Percentiles rank a stretch among this genome's conserved stretches.
Evolutionary conservation across 1,140 invertebrate genomes (phyloP).

Genomic region (Gonatopus flavifemur): DNA sequence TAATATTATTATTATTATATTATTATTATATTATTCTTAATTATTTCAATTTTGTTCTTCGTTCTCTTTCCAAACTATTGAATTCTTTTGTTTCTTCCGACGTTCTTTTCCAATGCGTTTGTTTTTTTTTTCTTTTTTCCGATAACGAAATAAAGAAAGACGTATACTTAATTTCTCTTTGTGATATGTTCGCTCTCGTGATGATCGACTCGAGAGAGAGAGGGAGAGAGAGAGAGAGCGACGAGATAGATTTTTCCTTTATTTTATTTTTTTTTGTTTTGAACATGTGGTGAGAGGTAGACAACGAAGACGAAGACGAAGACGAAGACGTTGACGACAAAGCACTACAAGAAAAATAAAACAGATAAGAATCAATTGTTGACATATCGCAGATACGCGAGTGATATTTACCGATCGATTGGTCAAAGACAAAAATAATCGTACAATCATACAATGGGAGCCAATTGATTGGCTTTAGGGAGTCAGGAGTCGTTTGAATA

Average conservation of each 20-base stretch:
- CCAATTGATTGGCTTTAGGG: conserved; percentile 53
- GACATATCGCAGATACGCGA: too few relatives aligned
- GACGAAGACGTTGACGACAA: too few relatives aligned
- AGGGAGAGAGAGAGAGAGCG: neutral
- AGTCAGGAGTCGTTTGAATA: conserved; percentile 42
- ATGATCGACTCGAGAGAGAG: conserved; percentile 14
- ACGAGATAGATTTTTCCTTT: too few relatives aligned
- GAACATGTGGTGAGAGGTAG: conserved; percentile 10
- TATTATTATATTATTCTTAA: conserved; percentile 14
- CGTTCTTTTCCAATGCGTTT: conserved; percentile 14
- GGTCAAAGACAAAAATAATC: too few relatives aligned
- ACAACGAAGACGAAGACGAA: too few relatives aligned
- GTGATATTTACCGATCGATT: too few relatives aligned
- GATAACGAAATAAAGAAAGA: conserved; percentile 17
- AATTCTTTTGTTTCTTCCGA: too few relatives aligned
- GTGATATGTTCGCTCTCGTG: conserved; percentile 34
- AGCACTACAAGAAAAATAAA: too few relatives aligned
- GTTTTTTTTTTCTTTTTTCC: conserved; percentile 20
- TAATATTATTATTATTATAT: conserved; percentile 6
- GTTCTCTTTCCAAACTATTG: conserved; percentile 15
- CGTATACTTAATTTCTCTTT: conserved; percentile 49
- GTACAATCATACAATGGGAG: conserved; percentile 50
- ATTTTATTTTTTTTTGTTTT: too few relatives aligned
- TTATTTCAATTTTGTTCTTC: conserved; percentile 1
- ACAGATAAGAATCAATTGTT: too few relatives aligned